Conservation (phyloP, 2,888 invertebrate species). For the Cheilosia scutellata region DNA sequence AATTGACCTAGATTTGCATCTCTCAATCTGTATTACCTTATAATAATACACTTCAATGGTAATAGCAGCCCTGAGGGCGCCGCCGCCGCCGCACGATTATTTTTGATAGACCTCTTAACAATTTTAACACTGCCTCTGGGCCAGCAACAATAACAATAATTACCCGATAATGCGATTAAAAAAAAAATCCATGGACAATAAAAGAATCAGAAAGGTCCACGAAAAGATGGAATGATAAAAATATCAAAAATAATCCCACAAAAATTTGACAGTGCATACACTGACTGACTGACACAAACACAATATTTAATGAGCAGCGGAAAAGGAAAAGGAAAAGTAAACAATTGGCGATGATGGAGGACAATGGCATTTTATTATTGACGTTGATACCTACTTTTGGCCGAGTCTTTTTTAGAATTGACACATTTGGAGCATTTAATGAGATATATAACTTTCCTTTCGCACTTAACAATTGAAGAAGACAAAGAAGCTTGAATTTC, state of each 20-base stretch:
- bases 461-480: no score
- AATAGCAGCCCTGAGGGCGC: background rate
- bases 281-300: no score
- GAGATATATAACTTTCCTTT: no score
- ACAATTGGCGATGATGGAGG: no score
- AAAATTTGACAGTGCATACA: no score
- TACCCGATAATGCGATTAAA: slow-evolving; percentile 5
- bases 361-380: no score
- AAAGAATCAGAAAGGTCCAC: slow-evolving; percentile 1
- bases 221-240: background rate
- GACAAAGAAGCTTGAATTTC: no score
- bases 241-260: background rate
- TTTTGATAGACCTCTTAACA: background rate
- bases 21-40: background rate
- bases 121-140: slow-evolving; percentile 1
- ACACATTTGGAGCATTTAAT: no score
- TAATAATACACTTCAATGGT: background rate
- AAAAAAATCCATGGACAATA: background rate
- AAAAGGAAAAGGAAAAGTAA: no score
- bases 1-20: slow-evolving; percentile 28
- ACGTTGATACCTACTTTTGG: no score
- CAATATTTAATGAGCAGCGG: no score
- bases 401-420: no score
- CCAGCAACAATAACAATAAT: slow-evolving; percentile 1
- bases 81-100: background rate